Evolutionary conservation across 2,888 invertebrate species (phyloP).

Genomic region (Coelopa pilipes): DNA sequence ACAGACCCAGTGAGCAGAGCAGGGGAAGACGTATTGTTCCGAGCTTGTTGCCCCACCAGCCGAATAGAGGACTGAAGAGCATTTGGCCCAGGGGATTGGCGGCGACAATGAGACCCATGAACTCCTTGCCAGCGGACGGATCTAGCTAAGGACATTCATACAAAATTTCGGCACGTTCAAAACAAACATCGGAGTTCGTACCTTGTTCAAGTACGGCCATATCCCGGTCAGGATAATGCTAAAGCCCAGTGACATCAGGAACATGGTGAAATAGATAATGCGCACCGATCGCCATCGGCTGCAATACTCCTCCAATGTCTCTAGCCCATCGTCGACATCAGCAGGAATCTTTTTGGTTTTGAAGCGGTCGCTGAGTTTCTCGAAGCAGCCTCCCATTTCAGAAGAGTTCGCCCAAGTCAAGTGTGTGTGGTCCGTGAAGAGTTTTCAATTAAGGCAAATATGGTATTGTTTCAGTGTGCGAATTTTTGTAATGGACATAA

Average conservation of each 20-base stretch:
- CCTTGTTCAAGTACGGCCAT: conserved; percentile 89
- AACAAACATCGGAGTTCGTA: too few relatives aligned
- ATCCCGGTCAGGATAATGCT: conserved; percentile 88
- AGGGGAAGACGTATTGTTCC: conserved; percentile 79
- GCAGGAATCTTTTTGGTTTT: conserved; percentile 54
- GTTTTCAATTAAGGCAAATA: background rate
- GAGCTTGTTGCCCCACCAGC: conserved; percentile 84
- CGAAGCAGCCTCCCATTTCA: conserved; percentile 51
- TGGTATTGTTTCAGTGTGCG: background rate
- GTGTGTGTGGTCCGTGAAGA: background rate
- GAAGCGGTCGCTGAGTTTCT: conserved; percentile 49
- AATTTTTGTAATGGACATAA: background rate
- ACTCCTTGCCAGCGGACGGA: conserved; percentile 81
- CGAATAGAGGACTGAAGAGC: conserved; percentile 84
- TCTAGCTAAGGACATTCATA: too few relatives aligned
- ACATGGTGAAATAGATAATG: conserved; percentile 89
- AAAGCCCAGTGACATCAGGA: conserved; percentile 88
- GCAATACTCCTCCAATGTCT: conserved; percentile 74
- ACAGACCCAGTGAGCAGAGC: conserved; percentile 76
- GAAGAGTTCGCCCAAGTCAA: too few relatives aligned
- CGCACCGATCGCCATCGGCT: conserved; percentile 83
- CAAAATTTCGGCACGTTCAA: too few relatives aligned
- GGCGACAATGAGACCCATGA: conserved; percentile 85
- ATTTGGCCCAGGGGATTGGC: conserved; percentile 90
- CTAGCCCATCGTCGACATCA: conserved; percentile 70